These are phyloP conservation scores for Melanotus villosus DNA, from an alignment of 2,888 invertebrate genomes.

Conservation along the genomic window DNA sequence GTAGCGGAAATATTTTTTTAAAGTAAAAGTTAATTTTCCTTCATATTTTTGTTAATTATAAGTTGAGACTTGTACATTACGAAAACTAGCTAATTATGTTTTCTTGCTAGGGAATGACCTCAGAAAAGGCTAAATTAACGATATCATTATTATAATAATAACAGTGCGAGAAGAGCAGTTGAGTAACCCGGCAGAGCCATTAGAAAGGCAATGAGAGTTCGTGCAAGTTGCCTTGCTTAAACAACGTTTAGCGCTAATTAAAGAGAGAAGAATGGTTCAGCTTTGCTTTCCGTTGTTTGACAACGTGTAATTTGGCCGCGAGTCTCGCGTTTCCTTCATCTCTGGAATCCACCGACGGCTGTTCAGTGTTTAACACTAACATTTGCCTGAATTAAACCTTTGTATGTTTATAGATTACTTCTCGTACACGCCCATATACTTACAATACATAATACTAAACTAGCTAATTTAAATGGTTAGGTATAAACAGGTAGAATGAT, in stretches of 20 bases:
- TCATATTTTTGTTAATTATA: conserved; percentile 7
- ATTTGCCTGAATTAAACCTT: conserved; percentile 55
- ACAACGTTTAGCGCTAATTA: conserved; percentile 58
- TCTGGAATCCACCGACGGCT: conserved; percentile 57
- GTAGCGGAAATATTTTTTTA: too few relatives aligned
- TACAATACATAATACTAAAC: conserved; percentile 31
- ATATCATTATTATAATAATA: conserved; percentile 51
- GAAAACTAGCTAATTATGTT: conserved; percentile 35
- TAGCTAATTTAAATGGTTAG: conserved; percentile 27
- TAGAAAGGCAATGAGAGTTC: conserved; percentile 52
- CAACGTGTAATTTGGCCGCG: conserved; percentile 59
- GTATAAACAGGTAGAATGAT: background rate
- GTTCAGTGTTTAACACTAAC: conserved; percentile 56
- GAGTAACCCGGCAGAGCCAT: conserved; percentile 50
- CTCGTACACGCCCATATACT: conserved; percentile 50
- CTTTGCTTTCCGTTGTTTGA: conserved; percentile 51
- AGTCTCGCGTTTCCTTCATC: conserved; percentile 51
- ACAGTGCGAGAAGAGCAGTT: conserved; percentile 44
- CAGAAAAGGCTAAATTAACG: conserved; percentile 41
- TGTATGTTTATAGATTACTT: conserved; percentile 57
- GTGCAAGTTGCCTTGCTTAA: conserved; percentile 51
- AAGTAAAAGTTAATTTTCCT: conserved; percentile 1
- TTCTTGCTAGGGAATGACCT: conserved; percentile 27
- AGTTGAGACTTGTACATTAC: background rate
- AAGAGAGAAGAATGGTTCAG: conserved; percentile 51